Base-by-base conservation (phyloP, 2,888 invertebrate genomes). In the Acleris cristana region DNA sequence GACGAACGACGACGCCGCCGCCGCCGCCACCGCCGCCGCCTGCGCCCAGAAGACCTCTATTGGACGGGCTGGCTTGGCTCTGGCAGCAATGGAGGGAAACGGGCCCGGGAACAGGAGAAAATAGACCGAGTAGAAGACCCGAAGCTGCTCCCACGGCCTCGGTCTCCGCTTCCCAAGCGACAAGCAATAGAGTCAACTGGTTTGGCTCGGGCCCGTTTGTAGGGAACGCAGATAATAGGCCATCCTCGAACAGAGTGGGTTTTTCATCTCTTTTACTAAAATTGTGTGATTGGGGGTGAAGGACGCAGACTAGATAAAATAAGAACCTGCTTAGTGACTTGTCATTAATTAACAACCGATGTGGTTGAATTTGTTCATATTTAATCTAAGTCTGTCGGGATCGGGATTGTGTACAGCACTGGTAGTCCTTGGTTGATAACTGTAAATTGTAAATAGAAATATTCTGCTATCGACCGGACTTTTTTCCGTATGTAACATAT, bases 71-170 rank as follows among this genome's bases (percentile, higher is more conserved):
- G 56, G 89, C 93, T 23, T 94, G 94, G 94, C 81, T 94, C 14
- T 94, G 94, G 94, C 92, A 93, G 79, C 92, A 93, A 74, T 94
- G 94, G 94, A 87, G 94, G 57, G 93, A 94, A 45, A 94, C 94
- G 14, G 90, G 81, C 3, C 91, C 93, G 14, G 90, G 86, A 4
- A 78, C 86, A 10, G 84, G 78, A 61, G 76, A 77, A 60, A 56
- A 83, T 2, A 77, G 83, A 69, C 84, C 84, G n/a, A 79, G 71
- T 58, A 78, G 83, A 69, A 76, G 81, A 73, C 87, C 90, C 1
- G 74, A 80, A 3, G 75, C 86, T 0, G 73, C 84, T 1, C 76
- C 85, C 10, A 77, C 81, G 69, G 85, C 87, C 18, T 75, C 80
- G 2, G 71, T 79, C 21, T 78, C 85, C 2, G 73, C 79, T 23